Conservation (phyloP, 1,140 invertebrate genomes). For the Trissolcus basalis region DNA sequence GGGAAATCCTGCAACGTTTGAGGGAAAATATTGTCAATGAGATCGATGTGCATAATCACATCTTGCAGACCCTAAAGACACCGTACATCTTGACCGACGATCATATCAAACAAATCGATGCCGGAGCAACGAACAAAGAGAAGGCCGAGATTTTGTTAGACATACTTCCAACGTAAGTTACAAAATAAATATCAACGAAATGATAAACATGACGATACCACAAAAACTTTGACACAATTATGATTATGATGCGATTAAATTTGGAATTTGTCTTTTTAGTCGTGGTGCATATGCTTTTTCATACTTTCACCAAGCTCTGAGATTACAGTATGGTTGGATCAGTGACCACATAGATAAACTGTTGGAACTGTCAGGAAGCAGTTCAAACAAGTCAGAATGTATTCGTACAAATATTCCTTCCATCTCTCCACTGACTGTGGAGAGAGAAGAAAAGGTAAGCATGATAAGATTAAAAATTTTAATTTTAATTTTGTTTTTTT, state of each 20-base stretch:
- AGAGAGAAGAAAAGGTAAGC: conserved; percentile 65
- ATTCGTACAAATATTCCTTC: conserved; percentile 65
- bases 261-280: conserved; percentile 64
- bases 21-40: conserved; percentile 65
- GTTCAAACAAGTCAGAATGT: conserved; percentile 32
- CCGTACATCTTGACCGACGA: conserved; percentile 65
- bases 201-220: not conserved
- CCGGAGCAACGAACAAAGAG: conserved; percentile 50
- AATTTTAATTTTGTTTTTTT: not conserved
- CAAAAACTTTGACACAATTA: no score
- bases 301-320: conserved; percentile 65
- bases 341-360: conserved; percentile 64
- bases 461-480: not conserved
- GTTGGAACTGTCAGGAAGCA: conserved; percentile 38
- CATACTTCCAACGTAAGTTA: conserved; percentile 65
- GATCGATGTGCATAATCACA: conserved; percentile 68
- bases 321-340: conserved; percentile 68
- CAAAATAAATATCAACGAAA: conserved; percentile 2
- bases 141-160: conserved; percentile 63
- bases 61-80: conserved; percentile 61
- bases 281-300: conserved; percentile 66
- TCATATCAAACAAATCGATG: conserved; percentile 62
- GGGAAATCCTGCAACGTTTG: conserved; percentile 61
- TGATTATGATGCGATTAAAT: no score
- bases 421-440: conserved; percentile 65